Evolutionary conservation across 2,888 invertebrate species (phyloP).

Genomic region (Ormia ochracea): DNA sequence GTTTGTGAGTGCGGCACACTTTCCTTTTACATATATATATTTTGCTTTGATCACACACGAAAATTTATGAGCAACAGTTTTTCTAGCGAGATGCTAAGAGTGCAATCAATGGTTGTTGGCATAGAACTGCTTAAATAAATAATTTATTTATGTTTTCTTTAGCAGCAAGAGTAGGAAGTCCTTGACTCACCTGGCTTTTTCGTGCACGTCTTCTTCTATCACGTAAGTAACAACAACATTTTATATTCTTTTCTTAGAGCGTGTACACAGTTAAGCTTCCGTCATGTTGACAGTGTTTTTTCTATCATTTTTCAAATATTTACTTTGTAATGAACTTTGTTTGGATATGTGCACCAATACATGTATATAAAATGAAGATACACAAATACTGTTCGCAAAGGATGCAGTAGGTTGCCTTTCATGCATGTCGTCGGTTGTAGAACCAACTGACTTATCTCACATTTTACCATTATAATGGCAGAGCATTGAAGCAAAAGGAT

Average conservation of each 20-base stretch:
- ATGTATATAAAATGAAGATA: slow-evolving; percentile 12
- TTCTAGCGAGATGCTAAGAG: no score
- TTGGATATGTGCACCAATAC: slow-evolving; percentile 16
- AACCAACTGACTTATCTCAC: background rate
- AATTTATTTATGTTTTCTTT: background rate
- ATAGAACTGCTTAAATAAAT: no score
- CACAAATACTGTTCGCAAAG: background rate
- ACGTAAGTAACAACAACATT: background rate
- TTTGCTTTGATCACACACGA: no score
- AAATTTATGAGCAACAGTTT: no score
- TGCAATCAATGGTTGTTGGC: no score
- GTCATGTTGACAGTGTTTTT: slow-evolving; percentile 52
- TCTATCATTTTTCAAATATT: slow-evolving; percentile 58
- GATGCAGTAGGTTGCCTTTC: background rate
- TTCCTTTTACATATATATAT: no score
- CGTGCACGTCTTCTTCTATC: background rate
- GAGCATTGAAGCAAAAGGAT: background rate
- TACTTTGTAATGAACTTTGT: slow-evolving; percentile 59
- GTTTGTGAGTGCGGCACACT: no score
- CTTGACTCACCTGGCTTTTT: background rate
- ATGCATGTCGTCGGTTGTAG: background rate
- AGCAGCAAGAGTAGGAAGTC: background rate
- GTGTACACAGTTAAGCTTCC: slow-evolving; percentile 6
- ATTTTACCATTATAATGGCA: background rate
- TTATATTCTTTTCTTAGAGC: background rate